phyloP scores from a whole-genome alignment of 2,888 invertebrate species.

The Acanthopleura granulata region DNA sequence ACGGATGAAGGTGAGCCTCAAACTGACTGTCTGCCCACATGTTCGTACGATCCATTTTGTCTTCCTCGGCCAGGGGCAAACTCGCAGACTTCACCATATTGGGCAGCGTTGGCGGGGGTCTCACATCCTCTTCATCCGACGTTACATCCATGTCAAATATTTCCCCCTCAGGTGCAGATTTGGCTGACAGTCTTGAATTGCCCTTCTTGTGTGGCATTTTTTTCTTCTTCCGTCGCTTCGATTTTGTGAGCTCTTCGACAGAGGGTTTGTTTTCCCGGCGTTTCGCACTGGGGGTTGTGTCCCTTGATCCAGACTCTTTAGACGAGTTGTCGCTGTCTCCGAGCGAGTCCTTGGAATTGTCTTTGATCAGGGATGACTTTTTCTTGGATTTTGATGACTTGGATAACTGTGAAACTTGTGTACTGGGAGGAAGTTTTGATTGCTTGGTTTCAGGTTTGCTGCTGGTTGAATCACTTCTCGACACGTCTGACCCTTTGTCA shows the following conservation, averaged over 20 bases:
- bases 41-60: conserved; percentile 26
- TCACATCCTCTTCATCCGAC: conserved; percentile 55
- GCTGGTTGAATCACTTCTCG: conserved; percentile 9
- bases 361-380: not conserved
- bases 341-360: not conserved
- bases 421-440: conserved; percentile 9
- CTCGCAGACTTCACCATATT: conserved; percentile 24
- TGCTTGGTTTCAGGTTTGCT: conserved; percentile 24
- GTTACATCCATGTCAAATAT: conserved; percentile 63
- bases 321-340: conserved; percentile 6
- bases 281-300: conserved; percentile 34
- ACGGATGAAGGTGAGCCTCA: conserved; percentile 78
- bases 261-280: conserved; percentile 36
- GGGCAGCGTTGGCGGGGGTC: conserved; percentile 18
- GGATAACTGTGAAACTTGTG: not conserved
- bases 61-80: conserved; percentile 37
- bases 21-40: conserved; percentile 41
- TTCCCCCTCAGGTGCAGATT: conserved; percentile 21
- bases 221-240: conserved; percentile 30
- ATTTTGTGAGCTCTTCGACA: conserved; percentile 24
- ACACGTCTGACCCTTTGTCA: conserved; percentile 1
- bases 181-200: conserved; percentile 12
- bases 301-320: conserved; percentile 24
- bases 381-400: not conserved
- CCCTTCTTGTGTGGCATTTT: conserved; percentile 21